Percentiles rank a stretch among this genome's conserved stretches.
Evolutionary conservation across 2,888 invertebrate genomes (phyloP).

Genomic region (Nesidiocoris tenuis): DNA sequence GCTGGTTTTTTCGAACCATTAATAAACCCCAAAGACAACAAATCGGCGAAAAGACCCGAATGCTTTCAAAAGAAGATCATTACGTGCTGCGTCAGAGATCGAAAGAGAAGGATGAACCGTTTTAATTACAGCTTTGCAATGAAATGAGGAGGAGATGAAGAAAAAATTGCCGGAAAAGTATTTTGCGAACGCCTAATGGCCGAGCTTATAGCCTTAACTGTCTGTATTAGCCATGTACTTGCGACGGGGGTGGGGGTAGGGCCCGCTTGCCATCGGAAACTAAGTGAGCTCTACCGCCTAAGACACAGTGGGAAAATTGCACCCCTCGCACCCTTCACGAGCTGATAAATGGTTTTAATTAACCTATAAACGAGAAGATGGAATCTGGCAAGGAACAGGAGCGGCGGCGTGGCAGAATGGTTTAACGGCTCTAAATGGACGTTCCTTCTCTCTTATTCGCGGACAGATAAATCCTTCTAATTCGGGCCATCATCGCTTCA

Average conservation of each 20-base stretch:
- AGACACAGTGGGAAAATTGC: slow-evolving; percentile 29
- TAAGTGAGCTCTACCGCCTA: slow-evolving; percentile 20
- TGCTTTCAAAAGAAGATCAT: background rate
- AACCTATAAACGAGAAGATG: slow-evolving; percentile 34
- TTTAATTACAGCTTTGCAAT: background rate
- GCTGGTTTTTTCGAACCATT: no score
- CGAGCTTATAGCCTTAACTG: slow-evolving; percentile 17
- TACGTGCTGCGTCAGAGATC: background rate
- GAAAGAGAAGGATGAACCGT: background rate
- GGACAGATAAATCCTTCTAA: slow-evolving; percentile 18
- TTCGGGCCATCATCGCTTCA: slow-evolving; percentile 34
- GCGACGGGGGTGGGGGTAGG: background rate
- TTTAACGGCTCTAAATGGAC: slow-evolving; percentile 35
- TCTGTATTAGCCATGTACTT: slow-evolving; percentile 14
- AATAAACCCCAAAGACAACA: no score
- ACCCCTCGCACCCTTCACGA: slow-evolving; percentile 7
- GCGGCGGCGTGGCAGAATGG: background rate
- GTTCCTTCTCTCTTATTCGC: slow-evolving; percentile 1
- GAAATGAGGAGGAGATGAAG: background rate
- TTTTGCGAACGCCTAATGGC: slow-evolving; percentile 5
- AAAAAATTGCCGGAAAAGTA: background rate
- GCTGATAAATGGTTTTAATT: slow-evolving; percentile 38
- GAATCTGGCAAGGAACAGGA: background rate
- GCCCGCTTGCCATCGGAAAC: slow-evolving; percentile 15
- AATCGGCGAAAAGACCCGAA: background rate